A percentile compares a stretch with the other conserved stretches of the same genome.
Conservation (phyloP, 2,888 invertebrate species). For the Priocnemis perturbator region DNA sequence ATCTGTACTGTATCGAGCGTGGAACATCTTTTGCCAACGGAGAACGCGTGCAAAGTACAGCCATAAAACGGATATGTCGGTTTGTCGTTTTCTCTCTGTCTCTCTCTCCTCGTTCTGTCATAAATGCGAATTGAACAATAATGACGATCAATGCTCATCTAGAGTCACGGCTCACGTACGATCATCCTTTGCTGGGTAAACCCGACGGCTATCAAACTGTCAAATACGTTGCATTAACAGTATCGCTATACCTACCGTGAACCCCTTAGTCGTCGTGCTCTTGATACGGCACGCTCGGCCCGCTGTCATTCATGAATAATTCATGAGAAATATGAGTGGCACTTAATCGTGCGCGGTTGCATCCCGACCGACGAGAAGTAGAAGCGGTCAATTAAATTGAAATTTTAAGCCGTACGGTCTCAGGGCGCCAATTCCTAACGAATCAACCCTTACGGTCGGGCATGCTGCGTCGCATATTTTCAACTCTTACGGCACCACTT, state of each 20-base stretch:
- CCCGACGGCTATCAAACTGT: neutral
- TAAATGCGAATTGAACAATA: no score
- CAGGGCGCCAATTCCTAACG: slow-evolving; percentile 16
- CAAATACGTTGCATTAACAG: slow-evolving; percentile 26
- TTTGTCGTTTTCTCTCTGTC: no score
- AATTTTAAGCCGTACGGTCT: slow-evolving; percentile 36
- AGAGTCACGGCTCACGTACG: no score
- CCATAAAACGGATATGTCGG: no score
- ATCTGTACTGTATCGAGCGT: no score
- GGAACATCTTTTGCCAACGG: no score
- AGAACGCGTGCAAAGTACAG: no score
- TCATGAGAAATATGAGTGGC: slow-evolving; percentile 47
- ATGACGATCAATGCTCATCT: no score
- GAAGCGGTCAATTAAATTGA: slow-evolving; percentile 43
- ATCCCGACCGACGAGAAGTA: slow-evolving; percentile 21
- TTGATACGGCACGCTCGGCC: slow-evolving; percentile 32
- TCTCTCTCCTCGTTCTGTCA: no score
- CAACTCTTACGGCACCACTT: no score
- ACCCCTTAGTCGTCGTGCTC: slow-evolving; percentile 14
- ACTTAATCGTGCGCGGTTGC: slow-evolving; percentile 48
- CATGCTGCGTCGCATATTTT: neutral
- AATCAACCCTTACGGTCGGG: slow-evolving; percentile 16
- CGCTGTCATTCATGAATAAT: slow-evolving; percentile 46
- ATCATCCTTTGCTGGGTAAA: no score
- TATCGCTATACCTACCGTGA: slow-evolving; percentile 24